Percentiles rank a stretch among this genome's conserved stretches.
Conservation (phyloP, 2,888 invertebrate species). For the Limnephilus auricula region DNA sequence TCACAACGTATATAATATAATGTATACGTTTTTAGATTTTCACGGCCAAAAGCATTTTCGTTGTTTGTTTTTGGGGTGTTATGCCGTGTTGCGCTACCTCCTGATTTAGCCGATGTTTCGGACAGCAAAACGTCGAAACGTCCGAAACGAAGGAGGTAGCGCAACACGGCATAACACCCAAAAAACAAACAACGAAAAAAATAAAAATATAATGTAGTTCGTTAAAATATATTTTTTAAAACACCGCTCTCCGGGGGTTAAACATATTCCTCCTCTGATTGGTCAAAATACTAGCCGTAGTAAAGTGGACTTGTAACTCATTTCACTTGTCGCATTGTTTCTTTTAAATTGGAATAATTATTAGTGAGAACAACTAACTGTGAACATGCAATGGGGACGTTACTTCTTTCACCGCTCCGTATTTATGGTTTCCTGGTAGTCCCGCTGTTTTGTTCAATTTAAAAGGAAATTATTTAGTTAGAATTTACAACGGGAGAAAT, state of each 20-base stretch:
- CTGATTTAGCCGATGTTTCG: no score
- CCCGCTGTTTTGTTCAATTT: neutral
- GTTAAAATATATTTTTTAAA: neutral
- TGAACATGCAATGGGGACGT: neutral
- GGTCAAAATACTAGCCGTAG: neutral
- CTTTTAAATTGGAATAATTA: constrained; percentile 29
- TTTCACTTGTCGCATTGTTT: neutral
- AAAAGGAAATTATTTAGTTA: neutral
- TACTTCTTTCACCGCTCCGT: neutral
- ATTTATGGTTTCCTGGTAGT: neutral
- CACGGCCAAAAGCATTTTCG: no score
- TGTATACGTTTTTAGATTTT: no score
- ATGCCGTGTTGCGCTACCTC: no score
- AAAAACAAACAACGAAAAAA: no score
- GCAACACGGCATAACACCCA: no score
- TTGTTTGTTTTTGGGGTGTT: no score
- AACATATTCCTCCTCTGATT: neutral
- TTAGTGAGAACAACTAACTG: neutral
- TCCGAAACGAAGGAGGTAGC: no score
- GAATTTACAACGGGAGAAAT: neutral
- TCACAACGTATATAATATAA: no score
- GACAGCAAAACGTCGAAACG: no score
- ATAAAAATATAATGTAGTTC: no score
- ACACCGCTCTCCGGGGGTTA: neutral
- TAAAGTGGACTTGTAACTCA: neutral